Evolutionary conservation across 2,797 vertebrate genomes (phyloP).

Genomic region (Ptychobarbus kaznakovi): DNA sequence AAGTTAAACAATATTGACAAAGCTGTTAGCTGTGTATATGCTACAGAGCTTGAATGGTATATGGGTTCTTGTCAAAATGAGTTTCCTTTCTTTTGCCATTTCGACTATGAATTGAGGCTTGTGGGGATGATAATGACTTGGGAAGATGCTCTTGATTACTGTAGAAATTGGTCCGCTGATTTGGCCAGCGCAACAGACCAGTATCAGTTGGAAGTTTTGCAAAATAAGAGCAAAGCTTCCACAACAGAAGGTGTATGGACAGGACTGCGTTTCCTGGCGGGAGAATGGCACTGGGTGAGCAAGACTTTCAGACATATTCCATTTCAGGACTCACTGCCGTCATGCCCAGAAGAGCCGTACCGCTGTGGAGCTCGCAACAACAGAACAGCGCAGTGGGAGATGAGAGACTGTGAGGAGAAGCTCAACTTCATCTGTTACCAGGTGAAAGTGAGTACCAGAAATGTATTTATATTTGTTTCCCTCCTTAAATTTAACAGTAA

Average conservation of each 20-base stretch:
- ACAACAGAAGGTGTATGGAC: not conserved
- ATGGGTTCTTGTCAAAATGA: not conserved
- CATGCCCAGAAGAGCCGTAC: constrained; percentile 18
- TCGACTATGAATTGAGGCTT: not conserved
- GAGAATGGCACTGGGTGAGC: constrained; percentile 40
- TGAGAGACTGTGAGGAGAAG: constrained; percentile 18
- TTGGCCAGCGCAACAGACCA: not conserved
- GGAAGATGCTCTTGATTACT: constrained; percentile 38
- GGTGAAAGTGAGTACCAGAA: not conserved
- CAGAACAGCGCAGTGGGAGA: constrained; percentile 4
- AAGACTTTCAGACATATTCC: not conserved
- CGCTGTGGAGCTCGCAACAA: constrained; percentile 27
- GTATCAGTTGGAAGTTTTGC: not conserved
- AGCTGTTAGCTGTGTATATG: not conserved
- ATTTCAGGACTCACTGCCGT: not conserved
- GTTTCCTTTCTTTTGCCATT: constrained; percentile 24
- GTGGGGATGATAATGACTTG: constrained; percentile 1
- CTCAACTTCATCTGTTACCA: constrained; percentile 33
- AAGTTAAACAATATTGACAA: accelerated
- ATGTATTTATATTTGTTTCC: not conserved
- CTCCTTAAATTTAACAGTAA: not conserved
- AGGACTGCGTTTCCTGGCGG: constrained; percentile 22
- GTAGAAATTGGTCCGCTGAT: constrained; percentile 1
- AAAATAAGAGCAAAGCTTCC: not conserved
- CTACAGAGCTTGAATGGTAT: not conserved